Conservation (phyloP, 64 coral and sea anemone genomes). For the Pocillopora verrucosa region DNA sequence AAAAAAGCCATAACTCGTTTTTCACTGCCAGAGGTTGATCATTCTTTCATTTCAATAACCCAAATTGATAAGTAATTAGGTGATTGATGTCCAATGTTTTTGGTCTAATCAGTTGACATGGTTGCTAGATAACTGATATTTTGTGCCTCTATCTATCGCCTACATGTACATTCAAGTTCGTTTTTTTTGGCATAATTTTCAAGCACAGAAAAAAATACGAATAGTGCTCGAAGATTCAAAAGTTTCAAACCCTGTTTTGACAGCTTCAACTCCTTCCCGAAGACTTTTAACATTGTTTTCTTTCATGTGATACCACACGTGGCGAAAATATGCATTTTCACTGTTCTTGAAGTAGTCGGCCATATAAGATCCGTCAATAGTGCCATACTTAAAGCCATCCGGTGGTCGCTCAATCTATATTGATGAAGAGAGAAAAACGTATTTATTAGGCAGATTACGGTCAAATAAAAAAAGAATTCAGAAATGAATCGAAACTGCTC, state of each 20-base stretch:
- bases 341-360: slow-evolving; percentile 86
- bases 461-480: no score
- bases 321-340: slow-evolving; percentile 72
- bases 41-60: no score
- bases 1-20: no score
- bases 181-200: background rate
- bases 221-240: background rate
- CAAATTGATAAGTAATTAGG: no score
- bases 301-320: slow-evolving; percentile 80
- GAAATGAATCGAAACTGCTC: no score
- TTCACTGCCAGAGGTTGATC: no score
- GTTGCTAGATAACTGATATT: no score
- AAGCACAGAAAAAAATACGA: background rate
- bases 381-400: slow-evolving; percentile 74
- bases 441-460: background rate
- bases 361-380: slow-evolving; percentile 76
- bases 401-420: slow-evolving; percentile 77
- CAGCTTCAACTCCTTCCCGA: slow-evolving; percentile 58
- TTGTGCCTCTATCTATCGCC: no score
- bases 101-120: no score
- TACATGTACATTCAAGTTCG: no score
- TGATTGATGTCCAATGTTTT: no score
- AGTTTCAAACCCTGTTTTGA: slow-evolving; percentile 56
- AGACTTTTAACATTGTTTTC: slow-evolving; percentile 75
- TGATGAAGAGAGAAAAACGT: background rate